Evolutionary conservation across 2,113 vertebrate genomes (phyloP).

Genomic region (Dasypus novemcinctus): DNA sequence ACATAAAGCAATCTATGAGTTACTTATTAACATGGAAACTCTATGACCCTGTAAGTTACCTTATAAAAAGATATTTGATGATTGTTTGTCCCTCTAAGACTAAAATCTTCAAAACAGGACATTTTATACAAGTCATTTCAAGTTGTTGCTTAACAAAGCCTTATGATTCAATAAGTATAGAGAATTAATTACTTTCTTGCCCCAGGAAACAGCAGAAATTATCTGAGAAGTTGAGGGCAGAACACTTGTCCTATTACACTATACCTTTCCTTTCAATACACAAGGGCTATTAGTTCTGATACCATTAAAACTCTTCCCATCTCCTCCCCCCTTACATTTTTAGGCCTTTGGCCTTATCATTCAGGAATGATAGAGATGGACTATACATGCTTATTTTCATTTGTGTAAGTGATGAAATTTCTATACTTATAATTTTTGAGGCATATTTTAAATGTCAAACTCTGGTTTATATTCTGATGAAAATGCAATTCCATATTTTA

Average conservation of each 20-base stretch:
- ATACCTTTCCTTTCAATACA: background rate
- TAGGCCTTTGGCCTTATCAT: too few relatives aligned
- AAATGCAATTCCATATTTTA: slow-evolving; percentile 40
- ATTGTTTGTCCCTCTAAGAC: background rate
- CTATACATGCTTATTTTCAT: background rate
- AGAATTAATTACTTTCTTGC: background rate
- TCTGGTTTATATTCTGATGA: background rate
- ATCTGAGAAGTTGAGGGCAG: background rate
- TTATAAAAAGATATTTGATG: background rate
- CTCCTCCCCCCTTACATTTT: background rate
- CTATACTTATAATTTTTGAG: background rate
- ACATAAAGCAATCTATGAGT: background rate
- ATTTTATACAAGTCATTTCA: background rate
- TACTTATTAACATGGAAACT: background rate
- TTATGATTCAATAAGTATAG: background rate
- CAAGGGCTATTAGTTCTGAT: slow-evolving; percentile 18
- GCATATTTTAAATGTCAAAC: slow-evolving; percentile 10
- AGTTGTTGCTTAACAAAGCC: background rate
- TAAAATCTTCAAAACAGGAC: background rate
- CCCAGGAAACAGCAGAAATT: background rate
- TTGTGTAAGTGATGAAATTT: background rate
- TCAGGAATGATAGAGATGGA: slow-evolving; percentile 23
- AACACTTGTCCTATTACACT: background rate
- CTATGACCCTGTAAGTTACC: background rate
- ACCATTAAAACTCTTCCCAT: background rate